Conservation (phyloP, 1,140 invertebrate species). For the Sweltsa coloradensis region DNA sequence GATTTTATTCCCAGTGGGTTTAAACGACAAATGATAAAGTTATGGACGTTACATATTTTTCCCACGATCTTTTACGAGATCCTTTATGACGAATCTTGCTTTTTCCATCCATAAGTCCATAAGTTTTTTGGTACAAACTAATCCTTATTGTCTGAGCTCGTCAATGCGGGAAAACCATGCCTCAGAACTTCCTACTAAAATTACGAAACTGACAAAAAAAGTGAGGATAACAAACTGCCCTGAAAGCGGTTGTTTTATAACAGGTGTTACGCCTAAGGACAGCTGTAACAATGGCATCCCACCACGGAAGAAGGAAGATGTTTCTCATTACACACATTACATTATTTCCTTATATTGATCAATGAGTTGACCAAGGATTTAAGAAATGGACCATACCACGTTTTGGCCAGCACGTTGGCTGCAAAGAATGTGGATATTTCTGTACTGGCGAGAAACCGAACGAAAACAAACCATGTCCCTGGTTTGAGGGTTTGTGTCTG, state of each 20-base stretch:
- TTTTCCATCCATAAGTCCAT: no score
- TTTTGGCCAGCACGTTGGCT: constrained; percentile 28
- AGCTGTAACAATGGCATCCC: constrained; percentile 14
- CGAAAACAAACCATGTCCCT: constrained; percentile 18
- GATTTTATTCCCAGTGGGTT: no score
- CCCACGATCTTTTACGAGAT: no score
- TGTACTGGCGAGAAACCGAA: constrained; percentile 15
- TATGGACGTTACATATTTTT: no score
- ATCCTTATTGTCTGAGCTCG: no score
- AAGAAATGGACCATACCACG: constrained; percentile 21
- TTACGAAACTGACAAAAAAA: constrained; percentile 10
- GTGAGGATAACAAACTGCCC: background rate
- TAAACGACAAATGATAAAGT: no score
- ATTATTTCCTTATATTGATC: no score
- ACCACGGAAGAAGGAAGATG: constrained; percentile 10
- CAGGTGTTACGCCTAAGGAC: constrained; percentile 14
- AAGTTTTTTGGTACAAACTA: no score
- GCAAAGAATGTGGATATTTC: constrained; percentile 15
- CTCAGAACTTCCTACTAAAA: constrained; percentile 20
- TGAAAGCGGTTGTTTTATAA: constrained; percentile 8
- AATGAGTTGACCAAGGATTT: constrained; percentile 20
- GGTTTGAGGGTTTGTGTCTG: constrained; percentile 9
- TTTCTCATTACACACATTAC: constrained; percentile 1
- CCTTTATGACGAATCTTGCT: no score
- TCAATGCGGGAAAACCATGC: constrained; percentile 26